Percentiles rank a stretch among this genome's conserved stretches.
Evolutionary conservation across 2,797 vertebrate species (phyloP).

Genomic region (Pipistrellus pygmaeus): DNA sequence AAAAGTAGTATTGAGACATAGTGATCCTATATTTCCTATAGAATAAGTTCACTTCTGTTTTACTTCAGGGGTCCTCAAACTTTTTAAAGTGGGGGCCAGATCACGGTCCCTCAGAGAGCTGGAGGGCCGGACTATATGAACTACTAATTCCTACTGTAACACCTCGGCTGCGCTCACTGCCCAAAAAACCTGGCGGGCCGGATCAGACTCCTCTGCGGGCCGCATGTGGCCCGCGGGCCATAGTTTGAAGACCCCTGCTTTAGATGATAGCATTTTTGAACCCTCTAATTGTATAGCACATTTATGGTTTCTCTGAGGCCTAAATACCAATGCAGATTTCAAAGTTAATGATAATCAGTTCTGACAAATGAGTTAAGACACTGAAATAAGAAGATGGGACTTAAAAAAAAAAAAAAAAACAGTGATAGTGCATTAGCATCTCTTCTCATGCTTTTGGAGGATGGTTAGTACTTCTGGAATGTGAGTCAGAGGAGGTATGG

Average conservation of each 20-base stretch:
- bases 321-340: neutral
- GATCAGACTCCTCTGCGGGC: too few relatives aligned
- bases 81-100: too few relatives aligned
- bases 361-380: neutral
- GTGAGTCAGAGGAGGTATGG: neutral
- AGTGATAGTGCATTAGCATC: neutral
- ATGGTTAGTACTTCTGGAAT: neutral
- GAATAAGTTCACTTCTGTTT: neutral
- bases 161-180: too few relatives aligned
- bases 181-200: too few relatives aligned
- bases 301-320: neutral
- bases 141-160: too few relatives aligned
- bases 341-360: slow-evolving; percentile 27
- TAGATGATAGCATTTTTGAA: neutral
- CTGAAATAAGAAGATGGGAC: neutral
- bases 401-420: neutral
- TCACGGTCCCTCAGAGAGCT: too few relatives aligned
- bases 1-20: neutral
- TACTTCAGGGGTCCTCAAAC: too few relatives aligned
- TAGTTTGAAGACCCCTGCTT: too few relatives aligned
- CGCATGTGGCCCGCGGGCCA: too few relatives aligned
- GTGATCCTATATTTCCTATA: neutral
- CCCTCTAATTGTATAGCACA: neutral
- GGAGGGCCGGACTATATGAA: too few relatives aligned
- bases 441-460: neutral